These are phyloP conservation scores for Knipowitschia caucasica DNA, from an alignment of 2,797 vertebrate species.

Conservation along the genomic window DNA sequence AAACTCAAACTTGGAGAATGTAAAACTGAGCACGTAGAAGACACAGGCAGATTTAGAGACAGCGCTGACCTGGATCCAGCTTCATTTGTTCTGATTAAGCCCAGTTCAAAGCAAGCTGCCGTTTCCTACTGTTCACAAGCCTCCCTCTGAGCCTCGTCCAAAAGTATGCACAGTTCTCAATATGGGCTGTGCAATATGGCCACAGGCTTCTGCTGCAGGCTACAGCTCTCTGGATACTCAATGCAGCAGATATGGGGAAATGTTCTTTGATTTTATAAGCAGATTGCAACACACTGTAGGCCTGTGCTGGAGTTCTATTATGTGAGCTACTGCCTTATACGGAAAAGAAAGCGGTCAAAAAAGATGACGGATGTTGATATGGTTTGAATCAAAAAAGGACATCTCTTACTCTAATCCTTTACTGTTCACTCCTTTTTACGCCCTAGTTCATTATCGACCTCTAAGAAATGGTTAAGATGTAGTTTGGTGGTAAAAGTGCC, in stretches of 20 bases:
- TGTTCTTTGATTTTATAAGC: background rate
- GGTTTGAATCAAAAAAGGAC: too few relatives aligned
- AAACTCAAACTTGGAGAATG: background rate
- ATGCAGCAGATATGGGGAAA: background rate
- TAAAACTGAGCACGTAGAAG: background rate
- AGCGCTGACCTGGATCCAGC: constrained; percentile 3
- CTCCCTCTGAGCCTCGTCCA: background rate
- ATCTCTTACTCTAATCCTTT: too few relatives aligned
- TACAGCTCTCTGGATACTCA: background rate
- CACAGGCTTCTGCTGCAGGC: background rate
- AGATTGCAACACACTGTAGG: too few relatives aligned
- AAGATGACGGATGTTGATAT: too few relatives aligned
- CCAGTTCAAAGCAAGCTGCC: background rate
- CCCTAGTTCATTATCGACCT: too few relatives aligned
- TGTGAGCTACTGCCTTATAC: too few relatives aligned
- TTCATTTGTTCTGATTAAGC: constrained; percentile 12
- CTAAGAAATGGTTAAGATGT: too few relatives aligned
- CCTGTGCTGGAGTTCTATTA: too few relatives aligned
- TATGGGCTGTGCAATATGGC: background rate
- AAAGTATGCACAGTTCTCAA: background rate
- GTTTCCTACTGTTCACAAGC: background rate
- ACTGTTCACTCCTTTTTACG: too few relatives aligned
- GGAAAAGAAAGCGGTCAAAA: background rate
- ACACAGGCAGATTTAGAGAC: constrained; percentile 5
- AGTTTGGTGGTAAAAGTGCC: too few relatives aligned